These are phyloP conservation scores for Hydrochoerus hydrochaeris DNA, from an alignment of 2,113 vertebrate species.

Conservation along the genomic window DNA sequence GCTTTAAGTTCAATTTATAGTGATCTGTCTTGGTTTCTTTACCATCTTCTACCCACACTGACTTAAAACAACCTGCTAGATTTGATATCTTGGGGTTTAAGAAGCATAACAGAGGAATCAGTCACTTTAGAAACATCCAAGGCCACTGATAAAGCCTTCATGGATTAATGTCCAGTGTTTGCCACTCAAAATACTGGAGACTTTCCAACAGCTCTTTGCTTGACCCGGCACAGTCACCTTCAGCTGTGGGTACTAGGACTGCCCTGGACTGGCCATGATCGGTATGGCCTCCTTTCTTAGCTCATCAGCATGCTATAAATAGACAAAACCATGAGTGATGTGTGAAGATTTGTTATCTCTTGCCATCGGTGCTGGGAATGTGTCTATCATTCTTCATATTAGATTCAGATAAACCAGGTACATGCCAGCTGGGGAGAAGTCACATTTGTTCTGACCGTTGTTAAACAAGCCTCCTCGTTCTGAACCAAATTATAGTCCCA, in stretches of 20 bases:
- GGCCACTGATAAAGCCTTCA: not conserved
- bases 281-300: too few species aligned
- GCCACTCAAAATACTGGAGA: not conserved
- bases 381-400: not conserved
- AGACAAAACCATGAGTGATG: not conserved
- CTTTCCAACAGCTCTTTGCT: not conserved
- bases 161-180: not conserved
- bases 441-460: not conserved
- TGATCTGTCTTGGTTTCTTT: not conserved
- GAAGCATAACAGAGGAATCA: not conserved
- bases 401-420: not conserved
- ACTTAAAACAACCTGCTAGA: not conserved
- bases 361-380: not conserved
- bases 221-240: not conserved
- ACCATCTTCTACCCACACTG: not conserved
- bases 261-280: not conserved
- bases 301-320: too few species aligned
- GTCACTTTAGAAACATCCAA: not conserved
- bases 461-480: not conserved
- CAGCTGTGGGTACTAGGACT: not conserved
- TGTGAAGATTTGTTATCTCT: not conserved
- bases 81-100: not conserved
- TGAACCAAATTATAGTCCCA: not conserved
- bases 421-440: not conserved
- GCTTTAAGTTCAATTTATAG: not conserved